Evolutionary conservation across 2,113 vertebrate genomes (phyloP), one percentile per base, ranked within the genome.

Genomic region (Oostethus manadensis): DNA sequence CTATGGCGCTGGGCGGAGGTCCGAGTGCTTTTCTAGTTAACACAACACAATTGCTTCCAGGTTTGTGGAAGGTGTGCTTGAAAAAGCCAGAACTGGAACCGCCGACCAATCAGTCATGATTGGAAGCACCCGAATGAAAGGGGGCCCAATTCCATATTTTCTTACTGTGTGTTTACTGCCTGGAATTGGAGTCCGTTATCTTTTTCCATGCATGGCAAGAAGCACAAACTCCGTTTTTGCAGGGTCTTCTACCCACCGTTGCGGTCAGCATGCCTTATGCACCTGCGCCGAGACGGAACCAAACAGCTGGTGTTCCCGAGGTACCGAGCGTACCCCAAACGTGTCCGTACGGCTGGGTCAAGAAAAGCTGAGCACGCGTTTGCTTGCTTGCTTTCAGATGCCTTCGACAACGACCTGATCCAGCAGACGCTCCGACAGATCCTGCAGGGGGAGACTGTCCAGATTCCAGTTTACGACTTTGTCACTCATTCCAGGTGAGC

Each of bases 391-490:
- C 75, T 56, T 71, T 59, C 79, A 99, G 96, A 98, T 91, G 96
- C 96, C 88, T 98, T 99, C 77, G 96, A 99, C 90, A 98, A 90
- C 47, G 94, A 97, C 76, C 89, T 99, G 66, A 92, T 98, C 42
- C 84, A 94, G 86, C 91, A 94, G 79, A 99, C 95, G 0, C 92
- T 98, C 62, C 87, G 83, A 66, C 88, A 93, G 62, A 93, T 98
- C 71, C 89, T 92, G 0, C 91, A 94, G 68, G 96, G 96, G 55
- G 90, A 95, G 74, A 93, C 93, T 0, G 94, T 98, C 59, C 93
- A 98, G 87, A 98, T 99, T 56, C 96, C 96, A 0, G 93, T 98
- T 64, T 98, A 99, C 51, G 96, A 99, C 85, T 99, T 99, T 78
- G 94, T 99, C 72, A 90, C 89, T 60, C 94, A 98, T 89, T 98